A percentile compares a stretch with the other conserved stretches of the same genome.
Evolutionary conservation across 92 coral and sea anemone genomes (phyloP).

Genomic region (Galaxea fascicularis): DNA sequence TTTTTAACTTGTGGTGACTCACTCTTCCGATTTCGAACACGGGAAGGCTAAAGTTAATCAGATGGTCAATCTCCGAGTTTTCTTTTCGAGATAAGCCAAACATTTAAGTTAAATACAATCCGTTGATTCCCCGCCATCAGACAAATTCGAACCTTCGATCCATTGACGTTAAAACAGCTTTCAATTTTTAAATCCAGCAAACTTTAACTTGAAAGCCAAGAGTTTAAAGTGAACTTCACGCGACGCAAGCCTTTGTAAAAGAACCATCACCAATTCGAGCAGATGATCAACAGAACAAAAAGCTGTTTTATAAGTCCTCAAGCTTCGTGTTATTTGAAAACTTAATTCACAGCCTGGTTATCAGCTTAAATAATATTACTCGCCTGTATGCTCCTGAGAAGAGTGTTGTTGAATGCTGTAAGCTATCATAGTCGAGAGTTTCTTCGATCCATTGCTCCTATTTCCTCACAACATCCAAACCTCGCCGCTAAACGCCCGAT

Average conservation of each 20-base stretch:
- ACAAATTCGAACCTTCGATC: slow-evolving; percentile 7
- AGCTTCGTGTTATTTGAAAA: slow-evolving; percentile 30
- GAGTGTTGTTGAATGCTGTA: slow-evolving; percentile 36
- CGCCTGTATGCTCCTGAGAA: slow-evolving; percentile 45
- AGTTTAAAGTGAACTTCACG: background rate
- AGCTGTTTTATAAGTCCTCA: slow-evolving; percentile 34
- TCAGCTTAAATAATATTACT: too few species aligned
- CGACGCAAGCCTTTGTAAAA: background rate
- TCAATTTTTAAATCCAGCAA: background rate
- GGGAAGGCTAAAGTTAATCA: slow-evolving; percentile 1
- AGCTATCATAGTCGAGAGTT: slow-evolving; percentile 35
- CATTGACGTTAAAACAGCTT: background rate
- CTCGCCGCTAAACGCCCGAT: slow-evolving; percentile 1
- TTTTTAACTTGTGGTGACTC: background rate
- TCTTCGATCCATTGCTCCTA: background rate
- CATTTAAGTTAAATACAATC: slow-evolving; percentile 23
- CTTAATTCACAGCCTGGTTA: slow-evolving; percentile 19
- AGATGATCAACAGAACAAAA: slow-evolving; percentile 15
- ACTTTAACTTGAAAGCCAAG: background rate
- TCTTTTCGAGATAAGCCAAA: slow-evolving; percentile 17
- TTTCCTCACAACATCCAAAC: background rate
- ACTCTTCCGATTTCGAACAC: slow-evolving; percentile 1
- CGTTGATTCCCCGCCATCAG: slow-evolving; percentile 14
- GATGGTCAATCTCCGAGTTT: slow-evolving; percentile 4
- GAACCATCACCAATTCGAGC: background rate